Conservation (phyloP, 2,888 invertebrate genomes). For the Noctuana brunneofusca region DNA sequence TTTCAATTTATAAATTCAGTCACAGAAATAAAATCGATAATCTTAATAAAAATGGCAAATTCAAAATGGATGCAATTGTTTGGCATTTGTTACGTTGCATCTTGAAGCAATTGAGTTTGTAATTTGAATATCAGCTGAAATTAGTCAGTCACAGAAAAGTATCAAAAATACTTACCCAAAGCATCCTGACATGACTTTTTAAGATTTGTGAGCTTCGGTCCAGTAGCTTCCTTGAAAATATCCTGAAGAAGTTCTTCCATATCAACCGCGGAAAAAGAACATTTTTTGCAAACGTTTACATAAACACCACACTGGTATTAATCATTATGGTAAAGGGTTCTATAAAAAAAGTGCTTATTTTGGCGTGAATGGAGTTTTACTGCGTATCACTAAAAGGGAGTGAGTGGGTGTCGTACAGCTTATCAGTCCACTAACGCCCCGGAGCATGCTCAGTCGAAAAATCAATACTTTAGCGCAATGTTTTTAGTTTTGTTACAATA, state of each 20-base stretch:
- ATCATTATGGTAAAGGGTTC: neutral
- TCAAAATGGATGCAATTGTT: slow-evolving; percentile 21
- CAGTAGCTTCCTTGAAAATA: slow-evolving; percentile 92
- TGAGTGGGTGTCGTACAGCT: slow-evolving; percentile 65
- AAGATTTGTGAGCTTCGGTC: slow-evolving; percentile 88
- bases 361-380: slow-evolving; percentile 24
- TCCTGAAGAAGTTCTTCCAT: slow-evolving; percentile 95
- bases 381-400: slow-evolving; percentile 41
- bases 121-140: neutral
- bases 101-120: neutral
- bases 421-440: slow-evolving; percentile 51
- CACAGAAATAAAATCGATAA: slow-evolving; percentile 3
- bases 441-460: slow-evolving; percentile 75
- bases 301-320: neutral
- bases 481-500: slow-evolving; percentile 47
- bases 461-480: slow-evolving; percentile 64
- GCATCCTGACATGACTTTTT: slow-evolving; percentile 94
- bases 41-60: slow-evolving; percentile 13
- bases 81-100: slow-evolving; percentile 6
- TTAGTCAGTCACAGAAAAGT: neutral
- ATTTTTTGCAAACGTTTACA: slow-evolving; percentile 24
- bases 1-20: too few species aligned
- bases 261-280: slow-evolving; percentile 45
- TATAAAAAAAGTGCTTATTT: slow-evolving; percentile 3
- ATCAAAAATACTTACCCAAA: slow-evolving; percentile 84